A percentile compares a stretch with the other conserved stretches of the same genome.
Evolutionary conservation across 2,797 vertebrate species (phyloP).

Genomic region (Oryzias dopingdopingensis): DNA sequence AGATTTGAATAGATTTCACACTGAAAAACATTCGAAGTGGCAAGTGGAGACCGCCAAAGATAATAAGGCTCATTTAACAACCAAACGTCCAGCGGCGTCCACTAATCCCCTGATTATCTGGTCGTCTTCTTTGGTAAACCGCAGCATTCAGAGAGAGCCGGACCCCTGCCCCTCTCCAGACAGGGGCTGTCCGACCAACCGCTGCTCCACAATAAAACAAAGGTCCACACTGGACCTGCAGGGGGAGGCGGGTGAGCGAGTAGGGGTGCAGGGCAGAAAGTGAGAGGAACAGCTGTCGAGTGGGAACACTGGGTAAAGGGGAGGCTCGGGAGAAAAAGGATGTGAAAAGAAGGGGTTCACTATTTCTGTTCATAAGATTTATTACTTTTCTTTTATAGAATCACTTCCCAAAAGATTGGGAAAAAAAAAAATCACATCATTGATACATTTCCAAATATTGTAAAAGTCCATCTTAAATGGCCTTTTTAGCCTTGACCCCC

Average conservation of each 20-base stretch:
- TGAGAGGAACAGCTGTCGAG: conserved; percentile 76
- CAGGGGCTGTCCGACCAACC: conserved; percentile 57
- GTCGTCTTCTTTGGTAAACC: conserved; percentile 32
- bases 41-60: not conserved
- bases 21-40: conserved; percentile 32
- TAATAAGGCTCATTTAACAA: conserved; percentile 39
- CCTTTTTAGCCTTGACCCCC: too few relatives aligned
- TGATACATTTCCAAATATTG: not conserved
- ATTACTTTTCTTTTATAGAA: conserved; percentile 66
- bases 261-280: conserved; percentile 49
- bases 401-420: not conserved
- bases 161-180: conserved; percentile 46
- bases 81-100: conserved; percentile 36
- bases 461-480: not conserved
- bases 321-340: conserved; percentile 30
- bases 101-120: conserved; percentile 53
- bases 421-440: not conserved
- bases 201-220: conserved; percentile 68
- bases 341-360: conserved; percentile 23
- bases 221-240: conserved; percentile 43
- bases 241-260: conserved; percentile 18
- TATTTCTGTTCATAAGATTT: conserved; percentile 67
- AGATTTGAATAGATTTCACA: conserved; percentile 5
- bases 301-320: conserved; percentile 48
- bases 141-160: conserved; percentile 31